A percentile compares a stretch with the other conserved stretches of the same genome.
These are phyloP conservation scores for Nephrotoma flavescens DNA, from an alignment of 2,888 invertebrate genomes.

Conservation along the genomic window DNA sequence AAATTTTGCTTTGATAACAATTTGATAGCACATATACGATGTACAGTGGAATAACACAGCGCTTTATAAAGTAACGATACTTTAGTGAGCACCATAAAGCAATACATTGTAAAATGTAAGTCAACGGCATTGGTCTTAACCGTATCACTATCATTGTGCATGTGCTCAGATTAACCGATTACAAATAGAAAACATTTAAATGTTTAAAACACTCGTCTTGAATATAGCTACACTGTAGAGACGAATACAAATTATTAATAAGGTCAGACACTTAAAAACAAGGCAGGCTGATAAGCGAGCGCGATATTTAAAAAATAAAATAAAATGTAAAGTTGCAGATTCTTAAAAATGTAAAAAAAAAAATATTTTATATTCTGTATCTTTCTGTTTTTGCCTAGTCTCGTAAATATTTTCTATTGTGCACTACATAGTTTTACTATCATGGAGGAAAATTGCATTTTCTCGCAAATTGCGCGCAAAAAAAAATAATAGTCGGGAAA, in stretches of 20 bases:
- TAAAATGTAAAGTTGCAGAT: no score
- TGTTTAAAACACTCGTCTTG: no score
- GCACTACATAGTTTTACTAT: not conserved
- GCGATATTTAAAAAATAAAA: not conserved
- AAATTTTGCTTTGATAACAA: not conserved
- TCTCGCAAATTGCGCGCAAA: not conserved
- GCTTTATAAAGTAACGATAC: no score
- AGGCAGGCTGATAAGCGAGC: not conserved
- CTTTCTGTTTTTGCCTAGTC: not conserved
- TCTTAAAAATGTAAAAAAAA: no score
- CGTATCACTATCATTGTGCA: not conserved
- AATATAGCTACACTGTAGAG: no score
- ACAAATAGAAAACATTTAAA: not conserved
- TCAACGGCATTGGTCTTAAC: not conserved
- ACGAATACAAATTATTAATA: not conserved
- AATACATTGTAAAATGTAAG: not conserved
- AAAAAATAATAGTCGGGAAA: not conserved
- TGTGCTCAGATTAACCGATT: not conserved
- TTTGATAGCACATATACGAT: not conserved
- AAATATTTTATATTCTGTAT: no score
- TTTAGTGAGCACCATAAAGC: no score
- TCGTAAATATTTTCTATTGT: not conserved
- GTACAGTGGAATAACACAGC: not conserved
- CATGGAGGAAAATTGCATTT: no score
- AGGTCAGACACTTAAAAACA: not conserved